Conservation (phyloP, 2,797 vertebrate genomes). For the Tauraco hartlaubi region DNA sequence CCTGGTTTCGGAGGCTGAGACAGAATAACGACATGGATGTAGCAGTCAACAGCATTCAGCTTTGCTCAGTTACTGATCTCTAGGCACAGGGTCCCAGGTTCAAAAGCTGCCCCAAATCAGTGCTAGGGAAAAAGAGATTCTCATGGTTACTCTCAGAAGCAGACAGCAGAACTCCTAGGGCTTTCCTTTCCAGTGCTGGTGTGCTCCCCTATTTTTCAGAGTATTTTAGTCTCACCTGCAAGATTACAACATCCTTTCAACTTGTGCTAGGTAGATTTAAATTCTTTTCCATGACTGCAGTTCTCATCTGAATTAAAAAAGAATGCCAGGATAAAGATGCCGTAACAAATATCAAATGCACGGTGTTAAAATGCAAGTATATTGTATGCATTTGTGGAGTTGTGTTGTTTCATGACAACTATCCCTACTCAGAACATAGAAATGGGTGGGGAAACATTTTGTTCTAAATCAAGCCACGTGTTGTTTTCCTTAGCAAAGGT, state of each 20-base stretch:
- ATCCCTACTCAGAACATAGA: not conserved
- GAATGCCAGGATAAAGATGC: not conserved
- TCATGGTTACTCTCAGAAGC: fast-evolving
- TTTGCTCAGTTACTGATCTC: not conserved
- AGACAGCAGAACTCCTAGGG: not conserved
- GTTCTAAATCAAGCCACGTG: not conserved
- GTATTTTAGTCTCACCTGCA: not conserved
- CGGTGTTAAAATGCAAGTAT: not conserved
- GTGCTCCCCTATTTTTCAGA: not conserved
- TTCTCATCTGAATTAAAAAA: not conserved
- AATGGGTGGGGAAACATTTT: not conserved
- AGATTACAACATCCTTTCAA: not conserved
- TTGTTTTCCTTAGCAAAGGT: not conserved
- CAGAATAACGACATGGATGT: not conserved
- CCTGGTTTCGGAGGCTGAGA: not conserved
- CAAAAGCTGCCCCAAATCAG: not conserved
- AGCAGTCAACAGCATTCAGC: not conserved
- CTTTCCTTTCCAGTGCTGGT: not conserved
- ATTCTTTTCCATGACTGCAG: fast-evolving
- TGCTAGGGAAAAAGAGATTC: not conserved
- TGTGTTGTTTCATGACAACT: not conserved
- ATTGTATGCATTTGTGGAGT: not conserved
- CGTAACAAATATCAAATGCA: not conserved
- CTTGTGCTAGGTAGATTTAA: not conserved
- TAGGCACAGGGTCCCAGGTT: not conserved